Base-by-base conservation (phyloP, 2,113 vertebrate species). In the Paradoxurus hermaphroditus region DNA sequence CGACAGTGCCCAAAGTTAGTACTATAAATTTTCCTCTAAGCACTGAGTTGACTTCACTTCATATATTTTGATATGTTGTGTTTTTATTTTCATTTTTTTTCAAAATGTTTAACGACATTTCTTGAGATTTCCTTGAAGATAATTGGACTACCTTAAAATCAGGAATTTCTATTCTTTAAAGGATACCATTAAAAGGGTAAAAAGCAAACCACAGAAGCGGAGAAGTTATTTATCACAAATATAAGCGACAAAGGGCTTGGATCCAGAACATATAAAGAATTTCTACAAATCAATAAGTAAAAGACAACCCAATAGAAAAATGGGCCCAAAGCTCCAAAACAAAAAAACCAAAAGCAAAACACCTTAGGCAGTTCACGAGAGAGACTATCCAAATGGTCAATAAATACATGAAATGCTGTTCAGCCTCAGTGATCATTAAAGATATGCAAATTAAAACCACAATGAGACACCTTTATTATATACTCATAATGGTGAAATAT, bases 1-100 rank as follows among this genome's bases (percentile, higher is more conserved):
- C 15, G 91, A 44, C 16, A 63, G 29, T 86, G 23, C 34, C 51
- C 31, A 56, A 67, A 90, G 39, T 51, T 70, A 59, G 29, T n/a
- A 25, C 44, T n/a, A 3, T 65, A 51, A 81, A 46, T 13, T 77
- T 62, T 59, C 16, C 72, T 86, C 11, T 63, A 82, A 95, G 49
- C 6, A 25, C 36, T 75, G 23, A 3, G 1, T 72, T 75, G 49
- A 3, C 14, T 18, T 44, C 19, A 31, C 36, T 70, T 25, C 77
- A 82, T 63, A 89, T 12, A 85, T 67, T 83, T 91, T 79, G 34
- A 85, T 39, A 41, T n/a, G 53, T 19, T 94, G 44, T 53, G 12
- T 72, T 93, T 96, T 53, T 62, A 23, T 90, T 95, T 88, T 88
- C 51, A 81, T 70, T 93, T 63, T 62, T n/a, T 15, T 95, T 92